Evolutionary conservation across 1,140 invertebrate species (phyloP), one percentile per base, ranked within the genome.

Genomic region (Zaprionus kolodkinae): DNA sequence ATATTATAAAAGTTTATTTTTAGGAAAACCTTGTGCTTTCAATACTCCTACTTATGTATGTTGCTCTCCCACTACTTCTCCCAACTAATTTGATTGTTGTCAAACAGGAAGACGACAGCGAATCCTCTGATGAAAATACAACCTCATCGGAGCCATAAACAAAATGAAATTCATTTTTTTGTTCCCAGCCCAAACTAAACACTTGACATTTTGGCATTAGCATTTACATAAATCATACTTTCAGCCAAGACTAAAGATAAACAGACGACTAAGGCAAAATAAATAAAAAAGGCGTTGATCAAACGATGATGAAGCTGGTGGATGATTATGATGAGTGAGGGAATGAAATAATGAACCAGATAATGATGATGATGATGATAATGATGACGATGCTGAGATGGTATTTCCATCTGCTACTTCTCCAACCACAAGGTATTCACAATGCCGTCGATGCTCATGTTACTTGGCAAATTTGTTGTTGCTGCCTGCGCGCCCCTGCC

Each of bases 171-270:
- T 7, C 15, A 45, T 15, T 1, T 21, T 21, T 21, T 45, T 69
- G 73, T 76, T 87, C 55, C 83, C 66, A 75, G 61, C 71, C 71
- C 72, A 59, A 48, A 40, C 72, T 69, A 11, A 66, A 88, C 84
- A 86, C 79, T 86, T 86, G 84, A 86, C 83, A 86, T 86, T 86
- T 86, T 55, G 66, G 65, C 79, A 86, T 86, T 79, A 87, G 76
- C 83, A 87, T 86, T 86, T 79, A 77, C 83, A 88, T 86, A 88
- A 86, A 86, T 86, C 83, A 86, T 79, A 88, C 45, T 50, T 25
- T 79, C 88, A 84, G 52, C 40, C 27, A 62, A 74, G 54, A 63
- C 66, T 50, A 57, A 74, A 74, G 27, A 56, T 68, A 87, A 86
- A 76, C 57, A 79, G 52, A 72, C 81, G 50, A 68, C 72, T 50